phyloP scores from a whole-genome alignment of 2,797 vertebrate species.

The Otolemur crassicaudatus region DNA sequence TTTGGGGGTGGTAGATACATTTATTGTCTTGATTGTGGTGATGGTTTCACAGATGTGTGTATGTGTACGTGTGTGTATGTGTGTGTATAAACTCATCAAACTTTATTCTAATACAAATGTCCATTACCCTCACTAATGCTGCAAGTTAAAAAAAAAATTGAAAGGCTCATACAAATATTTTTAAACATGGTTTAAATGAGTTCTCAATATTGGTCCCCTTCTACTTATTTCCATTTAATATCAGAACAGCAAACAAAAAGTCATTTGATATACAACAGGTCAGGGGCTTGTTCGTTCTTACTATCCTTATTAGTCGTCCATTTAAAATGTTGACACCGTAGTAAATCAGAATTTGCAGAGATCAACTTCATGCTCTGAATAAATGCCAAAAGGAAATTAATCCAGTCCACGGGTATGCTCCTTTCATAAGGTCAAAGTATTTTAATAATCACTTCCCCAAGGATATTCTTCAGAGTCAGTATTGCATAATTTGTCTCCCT shows the following conservation, averaged over 20 bases:
- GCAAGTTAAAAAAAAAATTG: background rate
- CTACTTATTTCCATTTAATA: background rate
- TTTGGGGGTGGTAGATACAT: background rate
- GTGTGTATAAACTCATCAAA: background rate
- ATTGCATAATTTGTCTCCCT: background rate
- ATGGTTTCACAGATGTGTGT: background rate
- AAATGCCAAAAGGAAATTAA: background rate
- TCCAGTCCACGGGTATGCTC: background rate
- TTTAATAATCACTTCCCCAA: background rate
- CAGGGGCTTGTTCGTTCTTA: background rate
- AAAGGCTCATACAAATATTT: background rate
- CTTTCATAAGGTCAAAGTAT: background rate
- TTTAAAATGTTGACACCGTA: background rate
- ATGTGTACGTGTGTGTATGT: background rate
- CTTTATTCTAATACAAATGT: too few relatives aligned
- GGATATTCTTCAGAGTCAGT: background rate
- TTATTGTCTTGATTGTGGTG: background rate
- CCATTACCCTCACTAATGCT: background rate
- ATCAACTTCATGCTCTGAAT: background rate
- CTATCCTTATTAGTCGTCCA: background rate
- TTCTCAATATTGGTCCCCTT: background rate
- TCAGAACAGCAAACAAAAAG: background rate
- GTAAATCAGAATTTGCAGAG: background rate
- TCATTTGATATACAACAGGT: background rate
- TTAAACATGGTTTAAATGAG: background rate